A percentile compares a stretch with the other conserved stretches of the same genome.
Conservation (phyloP, 2,888 invertebrate genomes). For the Acleris sparsana region DNA sequence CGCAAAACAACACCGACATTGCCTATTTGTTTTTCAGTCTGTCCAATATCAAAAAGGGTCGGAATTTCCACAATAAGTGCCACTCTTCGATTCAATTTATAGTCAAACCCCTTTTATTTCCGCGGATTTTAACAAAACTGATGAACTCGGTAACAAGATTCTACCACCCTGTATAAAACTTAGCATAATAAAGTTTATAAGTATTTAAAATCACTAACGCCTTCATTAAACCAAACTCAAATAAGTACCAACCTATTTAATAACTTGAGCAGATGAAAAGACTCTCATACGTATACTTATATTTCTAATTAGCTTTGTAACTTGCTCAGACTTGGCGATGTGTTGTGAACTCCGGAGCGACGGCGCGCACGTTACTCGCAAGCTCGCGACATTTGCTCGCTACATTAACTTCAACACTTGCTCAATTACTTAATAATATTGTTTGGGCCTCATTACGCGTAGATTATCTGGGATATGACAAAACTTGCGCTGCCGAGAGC, state of each 20-base stretch:
- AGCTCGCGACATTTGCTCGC: background rate
- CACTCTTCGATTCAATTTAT: too few species aligned
- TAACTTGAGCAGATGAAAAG: slow-evolving; percentile 9
- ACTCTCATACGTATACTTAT: slow-evolving; percentile 16
- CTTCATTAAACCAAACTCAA: too few species aligned
- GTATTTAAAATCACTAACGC: too few species aligned
- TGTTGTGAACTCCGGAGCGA: slow-evolving; percentile 27
- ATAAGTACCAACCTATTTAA: slow-evolving; percentile 3
- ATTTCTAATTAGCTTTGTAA: slow-evolving; percentile 30
- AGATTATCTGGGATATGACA: background rate
- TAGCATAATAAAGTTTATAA: too few species aligned
- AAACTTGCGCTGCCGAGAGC: background rate
- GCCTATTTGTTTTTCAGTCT: too few species aligned
- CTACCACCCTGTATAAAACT: too few species aligned
- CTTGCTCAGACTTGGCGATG: slow-evolving; percentile 31
- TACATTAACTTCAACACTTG: slow-evolving; percentile 32
- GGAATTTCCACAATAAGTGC: too few species aligned
- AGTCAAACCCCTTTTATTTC: too few species aligned
- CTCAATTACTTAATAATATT: slow-evolving; percentile 27
- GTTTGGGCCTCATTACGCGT: slow-evolving; percentile 15
- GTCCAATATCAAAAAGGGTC: too few species aligned
- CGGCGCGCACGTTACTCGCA: slow-evolving; percentile 19
- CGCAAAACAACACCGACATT: too few species aligned
- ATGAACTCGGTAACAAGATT: too few species aligned
- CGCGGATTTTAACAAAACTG: too few species aligned